Percentiles rank a stretch among this genome's conserved stretches.
Conservation (phyloP, 2,797 vertebrate species). For the Gymnopithys bicolor region DNA sequence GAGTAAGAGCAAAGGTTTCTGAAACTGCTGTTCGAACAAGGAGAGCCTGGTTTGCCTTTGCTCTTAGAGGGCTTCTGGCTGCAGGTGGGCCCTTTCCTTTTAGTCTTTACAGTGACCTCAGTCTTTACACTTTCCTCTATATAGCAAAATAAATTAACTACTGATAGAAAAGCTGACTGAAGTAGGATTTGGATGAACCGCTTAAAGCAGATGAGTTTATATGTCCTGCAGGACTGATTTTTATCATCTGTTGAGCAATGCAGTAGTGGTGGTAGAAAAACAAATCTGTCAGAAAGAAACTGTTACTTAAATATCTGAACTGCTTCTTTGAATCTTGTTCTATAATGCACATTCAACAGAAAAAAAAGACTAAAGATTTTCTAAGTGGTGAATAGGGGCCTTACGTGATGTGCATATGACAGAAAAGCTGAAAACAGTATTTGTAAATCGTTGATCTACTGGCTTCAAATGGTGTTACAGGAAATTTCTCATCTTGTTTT, state of each 20-base stretch:
- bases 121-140: background rate
- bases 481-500: conserved; percentile 18
- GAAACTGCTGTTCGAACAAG: background rate
- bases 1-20: background rate
- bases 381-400: background rate
- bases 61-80: background rate
- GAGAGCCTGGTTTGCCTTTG: background rate
- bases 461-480: background rate
- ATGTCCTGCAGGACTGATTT: background rate
- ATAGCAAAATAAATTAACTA: background rate
- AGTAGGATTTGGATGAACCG: background rate
- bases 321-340: background rate
- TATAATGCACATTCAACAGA: background rate
- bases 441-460: conserved; percentile 4
- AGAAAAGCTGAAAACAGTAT: background rate
- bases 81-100: background rate
- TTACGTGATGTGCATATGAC: background rate
- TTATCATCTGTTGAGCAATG: background rate
- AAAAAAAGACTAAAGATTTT: background rate
- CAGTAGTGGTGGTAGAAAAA: background rate
- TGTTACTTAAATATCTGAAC: background rate
- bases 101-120: background rate
- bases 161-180: background rate
- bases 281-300: background rate
- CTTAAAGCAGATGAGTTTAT: background rate